phyloP scores from a whole-genome alignment of 1,140 invertebrate species.

The Ladona fulva region DNA sequence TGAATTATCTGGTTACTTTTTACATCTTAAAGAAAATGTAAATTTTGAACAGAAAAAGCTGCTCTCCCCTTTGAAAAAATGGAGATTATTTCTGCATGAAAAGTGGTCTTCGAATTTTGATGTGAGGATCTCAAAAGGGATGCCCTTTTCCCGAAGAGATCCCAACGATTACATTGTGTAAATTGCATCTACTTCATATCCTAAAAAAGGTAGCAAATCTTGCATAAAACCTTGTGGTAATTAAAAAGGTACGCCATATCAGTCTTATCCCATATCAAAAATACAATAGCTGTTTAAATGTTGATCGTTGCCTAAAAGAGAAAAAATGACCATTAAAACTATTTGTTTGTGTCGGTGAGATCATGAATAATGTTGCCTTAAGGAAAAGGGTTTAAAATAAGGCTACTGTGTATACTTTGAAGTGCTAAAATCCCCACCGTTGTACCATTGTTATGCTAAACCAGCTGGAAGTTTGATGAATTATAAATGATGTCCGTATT shows the following conservation, averaged over 20 bases:
- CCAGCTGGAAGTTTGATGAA: not conserved
- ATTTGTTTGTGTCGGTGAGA: not conserved
- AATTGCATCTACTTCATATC: no score
- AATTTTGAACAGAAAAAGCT: no score
- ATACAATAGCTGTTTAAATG: not conserved
- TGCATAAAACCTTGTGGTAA: not conserved
- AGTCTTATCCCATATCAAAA: not conserved
- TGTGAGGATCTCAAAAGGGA: no score
- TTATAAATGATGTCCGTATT: slow-evolving; percentile 6
- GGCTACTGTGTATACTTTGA: not conserved
- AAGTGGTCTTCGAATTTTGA: no score
- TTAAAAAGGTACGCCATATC: not conserved
- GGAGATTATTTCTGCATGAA: no score
- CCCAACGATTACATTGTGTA: no score
- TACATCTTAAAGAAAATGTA: no score
- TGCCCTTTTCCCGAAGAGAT: no score
- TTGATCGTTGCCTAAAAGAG: not conserved
- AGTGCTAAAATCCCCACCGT: not conserved
- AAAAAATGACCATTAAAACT: not conserved
- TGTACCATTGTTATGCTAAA: not conserved
- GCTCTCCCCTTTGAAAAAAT: no score
- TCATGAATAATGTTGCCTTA: not conserved
- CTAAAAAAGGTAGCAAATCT: no score
- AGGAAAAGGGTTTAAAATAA: not conserved
- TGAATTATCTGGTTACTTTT: no score